Conservation (phyloP, 2,888 invertebrate genomes). For the Eupithecia inturbata region DNA sequence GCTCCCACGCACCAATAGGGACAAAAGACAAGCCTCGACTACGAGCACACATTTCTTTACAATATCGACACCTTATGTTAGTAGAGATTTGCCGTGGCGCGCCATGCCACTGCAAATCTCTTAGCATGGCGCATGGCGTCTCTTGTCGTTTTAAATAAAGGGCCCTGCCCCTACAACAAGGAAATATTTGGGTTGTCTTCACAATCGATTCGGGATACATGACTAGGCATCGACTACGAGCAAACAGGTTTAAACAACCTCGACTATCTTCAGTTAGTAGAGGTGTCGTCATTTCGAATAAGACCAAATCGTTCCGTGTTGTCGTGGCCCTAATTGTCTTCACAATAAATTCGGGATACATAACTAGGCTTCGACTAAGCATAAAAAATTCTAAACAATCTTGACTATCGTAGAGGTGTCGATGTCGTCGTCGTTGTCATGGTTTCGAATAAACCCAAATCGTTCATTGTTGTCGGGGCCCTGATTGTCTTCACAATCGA, state of each 20-base stretch:
- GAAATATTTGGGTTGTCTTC: too few species aligned
- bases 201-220: slow-evolving; percentile 59
- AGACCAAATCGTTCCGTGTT: too few species aligned
- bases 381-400: background rate
- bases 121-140: background rate
- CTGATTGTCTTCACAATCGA: slow-evolving; percentile 70
- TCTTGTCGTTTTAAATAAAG: background rate
- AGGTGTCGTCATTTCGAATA: background rate
- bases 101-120: too few species aligned
- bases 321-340: background rate
- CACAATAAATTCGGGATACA: too few species aligned
- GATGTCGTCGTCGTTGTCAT: background rate
- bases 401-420: background rate
- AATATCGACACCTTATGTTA: background rate
- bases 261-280: background rate
- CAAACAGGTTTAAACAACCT: background rate
- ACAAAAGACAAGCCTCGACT: slow-evolving; percentile 52
- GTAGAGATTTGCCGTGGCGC: background rate
- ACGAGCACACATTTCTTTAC: background rate
- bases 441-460: background rate
- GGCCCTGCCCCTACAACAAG: too few species aligned
- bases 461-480: background rate
- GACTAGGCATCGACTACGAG: background rate
- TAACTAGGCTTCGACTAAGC: slow-evolving; percentile 15
- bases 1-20: slow-evolving; percentile 78